Percentiles rank a stretch among this genome's conserved stretches.
Conservation (phyloP, 2,113 vertebrate species). For the Alexandromys fortis region DNA sequence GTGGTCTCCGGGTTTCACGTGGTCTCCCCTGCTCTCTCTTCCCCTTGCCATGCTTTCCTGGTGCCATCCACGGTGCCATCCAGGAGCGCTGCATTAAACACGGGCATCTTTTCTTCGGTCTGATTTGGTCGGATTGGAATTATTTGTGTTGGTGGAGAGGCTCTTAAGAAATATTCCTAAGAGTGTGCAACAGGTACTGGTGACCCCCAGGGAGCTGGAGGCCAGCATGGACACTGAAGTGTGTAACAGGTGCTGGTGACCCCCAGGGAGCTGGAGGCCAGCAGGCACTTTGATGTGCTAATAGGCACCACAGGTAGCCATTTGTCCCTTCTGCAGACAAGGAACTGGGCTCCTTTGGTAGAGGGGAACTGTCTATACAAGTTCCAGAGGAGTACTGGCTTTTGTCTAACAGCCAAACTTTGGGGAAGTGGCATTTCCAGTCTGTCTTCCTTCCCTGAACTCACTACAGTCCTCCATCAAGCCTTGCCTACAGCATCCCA, state of each 20-base stretch:
- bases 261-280: neutral
- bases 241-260: neutral
- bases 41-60: no score
- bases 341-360: neutral
- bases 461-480: neutral
- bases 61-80: no score
- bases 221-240: neutral
- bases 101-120: no score
- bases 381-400: neutral
- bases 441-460: neutral
- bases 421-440: neutral
- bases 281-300: neutral
- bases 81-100: no score
- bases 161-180: no score
- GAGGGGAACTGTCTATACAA: neutral
- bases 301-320: neutral
- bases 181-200: no score
- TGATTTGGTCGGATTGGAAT: no score
- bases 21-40: no score
- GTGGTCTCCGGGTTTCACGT: no score
- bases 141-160: no score
- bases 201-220: neutral
- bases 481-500: neutral
- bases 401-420: neutral
- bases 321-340: neutral